Evolutionary conservation across 2,113 vertebrate species (phyloP).

Genomic region (Pavo muticus): DNA sequence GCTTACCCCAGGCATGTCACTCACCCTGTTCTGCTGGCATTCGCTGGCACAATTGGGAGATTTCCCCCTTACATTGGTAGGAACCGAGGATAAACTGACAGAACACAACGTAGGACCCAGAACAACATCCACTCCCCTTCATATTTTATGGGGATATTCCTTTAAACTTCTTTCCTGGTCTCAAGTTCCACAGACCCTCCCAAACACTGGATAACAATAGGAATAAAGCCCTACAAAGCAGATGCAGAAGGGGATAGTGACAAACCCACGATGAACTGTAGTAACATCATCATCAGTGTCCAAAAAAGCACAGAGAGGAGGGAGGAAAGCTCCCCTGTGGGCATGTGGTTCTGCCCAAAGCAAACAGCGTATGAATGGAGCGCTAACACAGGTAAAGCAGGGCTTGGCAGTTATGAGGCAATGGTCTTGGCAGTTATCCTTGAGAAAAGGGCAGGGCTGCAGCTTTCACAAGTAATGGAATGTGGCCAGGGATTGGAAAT

Average conservation of each 20-base stretch:
- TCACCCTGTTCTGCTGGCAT: not conserved
- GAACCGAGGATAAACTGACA: not conserved
- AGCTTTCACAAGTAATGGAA: accelerated
- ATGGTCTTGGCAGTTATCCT: not conserved
- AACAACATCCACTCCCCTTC: not conserved
- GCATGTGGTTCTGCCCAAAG: not conserved
- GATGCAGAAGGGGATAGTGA: not conserved
- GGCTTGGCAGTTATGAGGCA: not conserved
- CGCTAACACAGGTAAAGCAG: not conserved
- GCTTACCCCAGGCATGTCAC: not conserved
- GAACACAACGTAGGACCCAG: not conserved
- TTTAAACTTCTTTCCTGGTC: too few species aligned
- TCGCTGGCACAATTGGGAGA: not conserved
- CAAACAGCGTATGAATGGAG: not conserved
- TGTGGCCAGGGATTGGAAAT: accelerated
- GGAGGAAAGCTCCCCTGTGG: not conserved
- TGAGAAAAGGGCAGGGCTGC: not conserved
- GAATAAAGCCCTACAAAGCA: not conserved
- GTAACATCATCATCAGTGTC: not conserved
- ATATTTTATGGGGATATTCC: not conserved
- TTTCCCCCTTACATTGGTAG: not conserved
- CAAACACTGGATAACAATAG: not conserved
- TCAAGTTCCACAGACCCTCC: not conserved
- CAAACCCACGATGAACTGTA: accelerated
- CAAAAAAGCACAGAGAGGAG: not conserved